Base-by-base conservation (phyloP, 1,140 invertebrate species). In the Caerostris extrusa region DNA sequence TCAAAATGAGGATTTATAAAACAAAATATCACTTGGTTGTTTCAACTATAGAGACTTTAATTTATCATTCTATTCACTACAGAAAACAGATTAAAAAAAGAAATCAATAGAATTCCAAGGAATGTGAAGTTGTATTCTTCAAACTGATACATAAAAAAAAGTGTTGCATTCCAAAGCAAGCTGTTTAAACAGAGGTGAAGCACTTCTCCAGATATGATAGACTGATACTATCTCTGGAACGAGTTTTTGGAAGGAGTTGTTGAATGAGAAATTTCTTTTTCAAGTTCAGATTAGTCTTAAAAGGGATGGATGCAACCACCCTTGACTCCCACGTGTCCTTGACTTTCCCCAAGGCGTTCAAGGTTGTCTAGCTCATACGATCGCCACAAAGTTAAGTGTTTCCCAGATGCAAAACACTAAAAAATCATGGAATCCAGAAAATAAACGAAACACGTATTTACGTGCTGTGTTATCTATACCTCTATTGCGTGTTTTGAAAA, bases 301-400 rank as follows among this genome's bases (percentile, higher is more conserved):
- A 53, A 88, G 60, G 10, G 61, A 53, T 19, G 10, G 61, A 53
- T 19, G 57, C 55, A 57, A 17, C 82, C 56, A 57, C 82, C 55
- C 56, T 81, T 81, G 71, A 81, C 71, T 81, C 50, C 3, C 1
- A 83, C 55, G n/a, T 83, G 82, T 58, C 82, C 82, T 83, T 83
- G 82, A 83, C 82, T 83, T 83, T 57, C 56, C 82, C 82, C 82
- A 19, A 58, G 53, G 82, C 82, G 82, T 83, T 83, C 82, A 83
- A 83, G 82, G 82, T 58, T 83, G 82, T 83, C 82, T 83, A 83
- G 82, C 82, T 83, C 53, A n/a, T 83, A 83, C 55, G 56, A 83
- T 5, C 82, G 56, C 14, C 17, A 56, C 14, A 58, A 7, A 77
- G 12, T 53, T 71, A 50, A 19, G 14, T 34, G 0, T 50, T 12